Evolutionary conservation across 2,113 vertebrate genomes (phyloP).

Genomic region (Dicrurus megarhynchus): DNA sequence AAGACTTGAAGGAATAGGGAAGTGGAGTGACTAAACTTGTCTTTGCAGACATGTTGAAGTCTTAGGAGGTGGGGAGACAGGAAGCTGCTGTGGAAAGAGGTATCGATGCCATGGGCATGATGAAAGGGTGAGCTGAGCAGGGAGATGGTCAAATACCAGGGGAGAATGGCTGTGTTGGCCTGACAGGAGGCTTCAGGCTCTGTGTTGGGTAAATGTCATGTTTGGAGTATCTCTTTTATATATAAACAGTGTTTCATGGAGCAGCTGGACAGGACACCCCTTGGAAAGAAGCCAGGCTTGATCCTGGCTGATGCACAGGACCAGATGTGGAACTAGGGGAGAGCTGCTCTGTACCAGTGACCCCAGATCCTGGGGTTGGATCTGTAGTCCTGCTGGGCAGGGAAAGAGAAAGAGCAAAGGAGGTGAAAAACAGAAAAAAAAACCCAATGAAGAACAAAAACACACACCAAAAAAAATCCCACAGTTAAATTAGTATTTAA

Average conservation of each 20-base stretch:
- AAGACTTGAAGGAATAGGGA: not conserved
- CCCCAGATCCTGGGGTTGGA: too few relatives aligned
- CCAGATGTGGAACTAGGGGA: not conserved
- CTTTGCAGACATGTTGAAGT: not conserved
- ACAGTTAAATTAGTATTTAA: not conserved
- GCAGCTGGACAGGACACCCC: not conserved
- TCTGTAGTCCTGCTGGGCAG: not conserved
- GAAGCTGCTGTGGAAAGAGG: not conserved
- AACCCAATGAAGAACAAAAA: not conserved
- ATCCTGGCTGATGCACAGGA: not conserved
- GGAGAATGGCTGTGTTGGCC: rapidly evolving
- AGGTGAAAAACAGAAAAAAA: too few relatives aligned
- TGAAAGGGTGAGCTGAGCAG: not conserved
- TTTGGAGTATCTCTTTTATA: not conserved
- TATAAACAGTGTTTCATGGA: not conserved
- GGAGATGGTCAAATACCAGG: not conserved
- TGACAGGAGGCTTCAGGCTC: not conserved
- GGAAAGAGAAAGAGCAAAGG: not conserved
- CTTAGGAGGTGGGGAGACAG: not conserved
- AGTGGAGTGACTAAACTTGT: not conserved
- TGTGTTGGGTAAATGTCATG: not conserved
- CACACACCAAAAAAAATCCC: not conserved
- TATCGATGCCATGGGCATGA: not conserved
- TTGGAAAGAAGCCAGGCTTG: not conserved
- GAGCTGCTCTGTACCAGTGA: not conserved